A percentile compares a stretch with the other conserved stretches of the same genome.
phyloP scores from a whole-genome alignment of 2,797 vertebrate species.

The Micropoecilia bifurca region DNA sequence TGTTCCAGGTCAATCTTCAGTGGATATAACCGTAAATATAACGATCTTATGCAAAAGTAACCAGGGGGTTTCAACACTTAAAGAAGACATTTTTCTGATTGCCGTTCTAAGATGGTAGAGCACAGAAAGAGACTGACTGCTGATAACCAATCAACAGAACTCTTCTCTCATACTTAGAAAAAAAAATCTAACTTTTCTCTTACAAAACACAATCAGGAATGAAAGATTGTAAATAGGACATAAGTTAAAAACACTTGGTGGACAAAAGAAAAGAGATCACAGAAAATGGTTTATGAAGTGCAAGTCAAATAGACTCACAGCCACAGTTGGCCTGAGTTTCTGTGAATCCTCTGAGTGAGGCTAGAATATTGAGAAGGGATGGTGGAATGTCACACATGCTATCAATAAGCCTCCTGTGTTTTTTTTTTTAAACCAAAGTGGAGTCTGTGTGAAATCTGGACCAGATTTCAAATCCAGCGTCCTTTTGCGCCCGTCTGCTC shows the following conservation, averaged over 20 bases:
- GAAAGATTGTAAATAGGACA: not conserved
- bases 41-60: not conserved
- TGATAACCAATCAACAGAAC: not conserved
- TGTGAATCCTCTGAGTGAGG: slow-evolving; percentile 44
- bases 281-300: slow-evolving; percentile 17
- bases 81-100: not conserved
- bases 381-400: slow-evolving; percentile 80
- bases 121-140: not conserved
- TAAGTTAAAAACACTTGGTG: slow-evolving; percentile 11
- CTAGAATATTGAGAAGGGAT: slow-evolving; percentile 65
- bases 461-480: slow-evolving; percentile 36
- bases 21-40: not conserved
- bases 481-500: slow-evolving; percentile 31
- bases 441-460: slow-evolving; percentile 66
- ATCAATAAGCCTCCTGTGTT: slow-evolving; percentile 71
- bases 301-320: slow-evolving; percentile 36
- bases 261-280: slow-evolving; percentile 29
- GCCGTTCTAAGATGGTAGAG: not conserved
- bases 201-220: not conserved
- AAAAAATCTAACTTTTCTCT: no score
- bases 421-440: slow-evolving; percentile 58
- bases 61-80: not conserved
- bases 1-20: not conserved
- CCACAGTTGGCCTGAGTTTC: slow-evolving; percentile 46
- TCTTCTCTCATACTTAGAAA: not conserved